Conservation (phyloP, 2,113 vertebrate genomes). For the Gallinago undulata region DNA sequence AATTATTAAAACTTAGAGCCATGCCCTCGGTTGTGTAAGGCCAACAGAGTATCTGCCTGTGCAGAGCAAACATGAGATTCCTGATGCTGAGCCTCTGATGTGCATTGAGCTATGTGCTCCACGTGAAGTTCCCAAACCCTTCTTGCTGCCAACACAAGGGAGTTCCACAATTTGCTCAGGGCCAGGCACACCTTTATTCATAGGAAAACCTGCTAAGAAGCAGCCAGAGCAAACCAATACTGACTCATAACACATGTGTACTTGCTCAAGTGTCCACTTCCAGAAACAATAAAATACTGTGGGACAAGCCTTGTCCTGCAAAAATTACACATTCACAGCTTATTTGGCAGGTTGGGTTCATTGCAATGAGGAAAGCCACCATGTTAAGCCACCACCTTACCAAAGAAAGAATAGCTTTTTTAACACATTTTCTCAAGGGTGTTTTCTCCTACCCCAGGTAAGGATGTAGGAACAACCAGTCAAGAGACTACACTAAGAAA, state of each 20-base stretch:
- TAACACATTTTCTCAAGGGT: neutral
- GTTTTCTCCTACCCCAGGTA: neutral
- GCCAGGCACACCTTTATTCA: constrained; percentile 44
- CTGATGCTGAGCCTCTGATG: constrained; percentile 8
- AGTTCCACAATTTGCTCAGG: constrained; percentile 63
- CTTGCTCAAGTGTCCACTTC: constrained; percentile 51
- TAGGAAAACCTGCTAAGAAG: constrained; percentile 29
- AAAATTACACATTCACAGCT: neutral
- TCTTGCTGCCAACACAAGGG: constrained; percentile 25
- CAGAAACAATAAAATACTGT: constrained; percentile 26
- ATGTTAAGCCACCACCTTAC: neutral
- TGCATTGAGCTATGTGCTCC: neutral
- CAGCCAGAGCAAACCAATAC: constrained; percentile 24
- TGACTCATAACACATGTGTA: constrained; percentile 24
- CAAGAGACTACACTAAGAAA: neutral
- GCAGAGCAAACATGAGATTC: constrained; percentile 18
- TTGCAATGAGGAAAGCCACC: neutral
- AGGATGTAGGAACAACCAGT: neutral
- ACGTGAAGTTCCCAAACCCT: neutral
- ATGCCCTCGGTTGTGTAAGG: constrained; percentile 24
- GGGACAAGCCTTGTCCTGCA: constrained; percentile 43
- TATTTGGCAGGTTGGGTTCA: neutral
- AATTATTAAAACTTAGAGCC: constrained; percentile 23
- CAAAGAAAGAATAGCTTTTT: neutral
- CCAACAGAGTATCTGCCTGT: neutral